Conservation (phyloP, 2,888 invertebrate genomes). For the Phengaris arion region DNA sequence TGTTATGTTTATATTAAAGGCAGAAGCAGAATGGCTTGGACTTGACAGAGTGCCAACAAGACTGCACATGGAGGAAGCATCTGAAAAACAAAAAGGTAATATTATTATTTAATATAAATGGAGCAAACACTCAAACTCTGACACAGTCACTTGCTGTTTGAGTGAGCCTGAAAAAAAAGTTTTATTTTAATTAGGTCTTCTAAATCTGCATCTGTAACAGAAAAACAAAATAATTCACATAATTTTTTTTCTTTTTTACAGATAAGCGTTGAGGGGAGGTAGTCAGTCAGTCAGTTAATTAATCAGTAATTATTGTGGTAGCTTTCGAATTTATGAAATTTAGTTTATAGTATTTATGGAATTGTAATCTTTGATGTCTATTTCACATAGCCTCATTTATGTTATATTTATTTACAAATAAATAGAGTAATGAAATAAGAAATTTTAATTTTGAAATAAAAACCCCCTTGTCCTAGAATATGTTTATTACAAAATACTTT, state of each 20-base stretch:
- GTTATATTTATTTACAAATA: slow-evolving; percentile 51
- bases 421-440: slow-evolving; percentile 49
- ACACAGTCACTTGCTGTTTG: slow-evolving; percentile 53
- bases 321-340: slow-evolving; percentile 34
- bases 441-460: slow-evolving; percentile 55
- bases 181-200: slow-evolving; percentile 62
- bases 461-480: slow-evolving; percentile 61
- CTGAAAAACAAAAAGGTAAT: slow-evolving; percentile 79
- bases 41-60: slow-evolving; percentile 83
- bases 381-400: slow-evolving; percentile 50
- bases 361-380: slow-evolving; percentile 44
- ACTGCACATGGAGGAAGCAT: slow-evolving; percentile 77
- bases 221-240: slow-evolving; percentile 68
- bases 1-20: slow-evolving; percentile 75
- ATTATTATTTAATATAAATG: slow-evolving; percentile 55
- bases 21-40: slow-evolving; percentile 81
- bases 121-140: slow-evolving; percentile 68
- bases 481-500: slow-evolving; percentile 60
- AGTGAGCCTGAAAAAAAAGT: slow-evolving; percentile 64
- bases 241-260: slow-evolving; percentile 65
- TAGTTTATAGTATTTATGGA: slow-evolving; percentile 28
- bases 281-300: slow-evolving; percentile 34
- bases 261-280: slow-evolving; percentile 57
- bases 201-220: slow-evolving; percentile 71
- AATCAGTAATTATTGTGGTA: slow-evolving; percentile 21